These are phyloP conservation scores for Drosophila neocordata DNA, from an alignment of 1,140 invertebrate genomes.

Conservation along the genomic window DNA sequence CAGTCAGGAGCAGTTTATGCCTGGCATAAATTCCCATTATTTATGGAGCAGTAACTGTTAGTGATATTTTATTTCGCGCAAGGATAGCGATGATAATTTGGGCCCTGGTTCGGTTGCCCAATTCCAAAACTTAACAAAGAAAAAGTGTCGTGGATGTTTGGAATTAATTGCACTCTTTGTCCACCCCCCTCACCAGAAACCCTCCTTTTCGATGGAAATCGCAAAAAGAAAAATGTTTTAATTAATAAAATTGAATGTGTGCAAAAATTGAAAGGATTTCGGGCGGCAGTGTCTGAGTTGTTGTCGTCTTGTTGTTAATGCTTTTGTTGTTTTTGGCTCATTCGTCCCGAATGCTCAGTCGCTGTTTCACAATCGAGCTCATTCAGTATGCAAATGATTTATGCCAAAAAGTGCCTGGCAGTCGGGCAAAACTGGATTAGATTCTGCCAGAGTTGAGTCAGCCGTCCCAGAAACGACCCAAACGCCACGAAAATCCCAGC, in stretches of 20 bases:
- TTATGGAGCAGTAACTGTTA: slow-evolving; percentile 82
- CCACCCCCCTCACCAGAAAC: background rate
- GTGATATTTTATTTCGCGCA: slow-evolving; percentile 82
- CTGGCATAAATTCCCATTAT: slow-evolving; percentile 82
- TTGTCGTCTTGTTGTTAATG: slow-evolving; percentile 37
- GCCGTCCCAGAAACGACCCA: slow-evolving; percentile 10
- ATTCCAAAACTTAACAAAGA: slow-evolving; percentile 77
- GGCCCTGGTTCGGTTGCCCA: slow-evolving; percentile 25
- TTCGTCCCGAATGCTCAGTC: slow-evolving; percentile 75
- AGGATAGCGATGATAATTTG: slow-evolving; percentile 71
- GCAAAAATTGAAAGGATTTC: slow-evolving; percentile 82
- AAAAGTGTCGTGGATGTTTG: slow-evolving; percentile 80
- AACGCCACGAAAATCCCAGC: background rate
- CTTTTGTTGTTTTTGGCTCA: slow-evolving; percentile 45
- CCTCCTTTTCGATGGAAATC: slow-evolving; percentile 51
- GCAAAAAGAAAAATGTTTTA: slow-evolving; percentile 74
- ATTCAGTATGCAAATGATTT: slow-evolving; percentile 83
- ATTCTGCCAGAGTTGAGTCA: slow-evolving; percentile 66
- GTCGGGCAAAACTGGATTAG: slow-evolving; percentile 72
- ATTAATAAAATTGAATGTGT: slow-evolving; percentile 82
- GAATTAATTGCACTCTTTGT: slow-evolving; percentile 75
- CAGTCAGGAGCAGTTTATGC: slow-evolving; percentile 37
- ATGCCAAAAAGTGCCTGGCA: slow-evolving; percentile 75
- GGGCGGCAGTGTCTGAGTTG: slow-evolving; percentile 23
- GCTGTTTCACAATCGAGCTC: slow-evolving; percentile 59